A percentile compares a stretch with the other conserved stretches of the same genome.
These are phyloP conservation scores for Drosophila punjabiensis DNA, from an alignment of 1,140 invertebrate species.

Conservation along the genomic window DNA sequence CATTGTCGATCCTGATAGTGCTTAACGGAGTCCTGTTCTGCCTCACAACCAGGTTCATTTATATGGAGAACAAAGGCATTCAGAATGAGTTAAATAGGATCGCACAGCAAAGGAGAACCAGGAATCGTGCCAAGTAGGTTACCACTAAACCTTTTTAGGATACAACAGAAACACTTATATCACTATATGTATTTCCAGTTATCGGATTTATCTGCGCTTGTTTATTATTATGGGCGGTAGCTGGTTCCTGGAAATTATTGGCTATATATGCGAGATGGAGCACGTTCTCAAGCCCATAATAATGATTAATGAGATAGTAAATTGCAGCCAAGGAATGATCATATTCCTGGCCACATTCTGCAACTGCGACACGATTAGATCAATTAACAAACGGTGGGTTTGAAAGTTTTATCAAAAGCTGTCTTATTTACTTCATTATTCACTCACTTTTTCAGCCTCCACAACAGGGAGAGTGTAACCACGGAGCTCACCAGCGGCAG, in stretches of 20 bases:
- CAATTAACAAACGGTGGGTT: slow-evolving; percentile 47
- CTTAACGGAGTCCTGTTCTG: slow-evolving; percentile 90
- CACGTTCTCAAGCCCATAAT: slow-evolving; percentile 60
- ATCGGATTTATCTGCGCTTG: slow-evolving; percentile 89
- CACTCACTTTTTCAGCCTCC: background rate
- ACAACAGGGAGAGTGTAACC: background rate
- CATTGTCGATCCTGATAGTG: slow-evolving; percentile 88
- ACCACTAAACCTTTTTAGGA: background rate
- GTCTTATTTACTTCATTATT: background rate
- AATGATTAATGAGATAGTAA: slow-evolving; percentile 80
- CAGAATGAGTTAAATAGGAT: slow-evolving; percentile 2
- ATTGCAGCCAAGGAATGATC: slow-evolving; percentile 86
- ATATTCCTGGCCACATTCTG: slow-evolving; percentile 87
- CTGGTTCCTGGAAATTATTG: slow-evolving; percentile 89
- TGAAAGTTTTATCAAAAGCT: too few species aligned
- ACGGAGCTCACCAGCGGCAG: background rate
- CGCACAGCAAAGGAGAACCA: slow-evolving; percentile 3
- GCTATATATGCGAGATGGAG: slow-evolving; percentile 5
- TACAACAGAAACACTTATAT: slow-evolving; percentile 23
- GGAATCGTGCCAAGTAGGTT: slow-evolving; percentile 37
- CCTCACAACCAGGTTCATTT: slow-evolving; percentile 86
- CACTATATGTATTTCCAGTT: slow-evolving; percentile 85
- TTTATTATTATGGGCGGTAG: slow-evolving; percentile 90
- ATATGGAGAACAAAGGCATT: slow-evolving; percentile 86
- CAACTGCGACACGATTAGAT: slow-evolving; percentile 33